Evolutionary conservation across 2,113 vertebrate genomes (phyloP).

Genomic region (Marmota monax): DNA sequence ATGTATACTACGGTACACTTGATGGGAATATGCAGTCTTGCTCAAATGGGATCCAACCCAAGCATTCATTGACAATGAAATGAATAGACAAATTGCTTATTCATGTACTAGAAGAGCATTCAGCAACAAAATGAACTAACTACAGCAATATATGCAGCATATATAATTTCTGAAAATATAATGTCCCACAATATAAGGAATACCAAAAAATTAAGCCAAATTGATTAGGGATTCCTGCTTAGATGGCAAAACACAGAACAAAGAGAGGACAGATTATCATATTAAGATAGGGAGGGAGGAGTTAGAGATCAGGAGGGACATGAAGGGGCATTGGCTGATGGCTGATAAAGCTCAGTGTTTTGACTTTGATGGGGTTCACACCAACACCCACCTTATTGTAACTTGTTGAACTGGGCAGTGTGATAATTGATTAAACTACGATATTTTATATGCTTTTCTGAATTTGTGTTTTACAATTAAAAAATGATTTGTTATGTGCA

Average conservation of each 20-base stretch:
- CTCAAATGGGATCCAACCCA: not conserved
- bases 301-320: not conserved
- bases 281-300: not conserved
- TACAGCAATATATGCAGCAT: not conserved
- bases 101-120: constrained; percentile 10
- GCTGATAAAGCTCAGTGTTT: not conserved
- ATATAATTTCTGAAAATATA: not conserved
- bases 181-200: not conserved
- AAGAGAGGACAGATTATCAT: not conserved
- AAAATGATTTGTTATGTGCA: not conserved
- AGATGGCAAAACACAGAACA: not conserved
- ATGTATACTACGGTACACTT: not conserved
- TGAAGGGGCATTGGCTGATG: not conserved
- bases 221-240: not conserved
- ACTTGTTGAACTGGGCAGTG: not conserved
- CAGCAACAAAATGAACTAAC: not conserved
- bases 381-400: not conserved
- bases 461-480: not conserved
- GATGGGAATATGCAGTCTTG: not conserved
- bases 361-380: not conserved
- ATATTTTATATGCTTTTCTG: not conserved
- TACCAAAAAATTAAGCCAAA: not conserved
- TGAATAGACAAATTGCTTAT: constrained; percentile 11
- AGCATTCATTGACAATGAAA: not conserved
- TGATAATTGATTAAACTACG: not conserved